These are phyloP conservation scores for Sinonovacula constricta DNA, from an alignment of 1,140 invertebrate genomes.

Conservation along the genomic window DNA sequence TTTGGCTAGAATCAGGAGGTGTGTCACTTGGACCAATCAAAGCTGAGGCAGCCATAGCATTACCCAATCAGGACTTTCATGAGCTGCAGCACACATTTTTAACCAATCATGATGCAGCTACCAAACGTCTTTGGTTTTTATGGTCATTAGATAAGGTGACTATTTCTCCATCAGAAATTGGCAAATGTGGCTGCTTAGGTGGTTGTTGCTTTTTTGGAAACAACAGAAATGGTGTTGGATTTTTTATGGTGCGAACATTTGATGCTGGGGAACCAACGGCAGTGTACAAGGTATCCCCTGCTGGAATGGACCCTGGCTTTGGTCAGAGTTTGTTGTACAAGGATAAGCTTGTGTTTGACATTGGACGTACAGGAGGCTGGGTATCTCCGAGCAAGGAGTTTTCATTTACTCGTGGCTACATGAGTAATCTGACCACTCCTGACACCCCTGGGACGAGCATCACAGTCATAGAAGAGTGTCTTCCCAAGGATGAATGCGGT, in stretches of 20 bases:
- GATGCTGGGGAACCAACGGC: constrained; percentile 61
- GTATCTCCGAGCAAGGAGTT: constrained; percentile 65
- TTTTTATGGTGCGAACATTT: constrained; percentile 89
- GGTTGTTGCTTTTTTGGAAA: constrained; percentile 96
- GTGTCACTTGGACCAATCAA: constrained; percentile 92
- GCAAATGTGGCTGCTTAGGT: constrained; percentile 96
- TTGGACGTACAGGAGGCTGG: constrained; percentile 71
- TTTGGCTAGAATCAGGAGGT: constrained; percentile 96
- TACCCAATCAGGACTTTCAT: constrained; percentile 75
- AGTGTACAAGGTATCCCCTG: constrained; percentile 71
- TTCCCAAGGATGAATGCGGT: not conserved
- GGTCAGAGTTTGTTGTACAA: constrained; percentile 95
- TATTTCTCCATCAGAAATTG: constrained; percentile 79
- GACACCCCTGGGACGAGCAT: constrained; percentile 65
- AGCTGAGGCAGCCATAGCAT: constrained; percentile 91
- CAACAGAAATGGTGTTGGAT: constrained; percentile 87
- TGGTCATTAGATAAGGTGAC: constrained; percentile 86
- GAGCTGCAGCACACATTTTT: constrained; percentile 83
- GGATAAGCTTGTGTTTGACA: constrained; percentile 93
- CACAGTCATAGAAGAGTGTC: constrained; percentile 56
- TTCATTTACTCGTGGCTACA: constrained; percentile 72
- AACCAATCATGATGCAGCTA: constrained; percentile 91
- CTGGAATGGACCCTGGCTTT: constrained; percentile 88
- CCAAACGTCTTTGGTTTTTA: constrained; percentile 95
- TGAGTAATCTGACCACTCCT: constrained; percentile 72